These are phyloP conservation scores for Omphaloscelis lunosa DNA, from an alignment of 2,888 invertebrate genomes.

Conservation along the genomic window DNA sequence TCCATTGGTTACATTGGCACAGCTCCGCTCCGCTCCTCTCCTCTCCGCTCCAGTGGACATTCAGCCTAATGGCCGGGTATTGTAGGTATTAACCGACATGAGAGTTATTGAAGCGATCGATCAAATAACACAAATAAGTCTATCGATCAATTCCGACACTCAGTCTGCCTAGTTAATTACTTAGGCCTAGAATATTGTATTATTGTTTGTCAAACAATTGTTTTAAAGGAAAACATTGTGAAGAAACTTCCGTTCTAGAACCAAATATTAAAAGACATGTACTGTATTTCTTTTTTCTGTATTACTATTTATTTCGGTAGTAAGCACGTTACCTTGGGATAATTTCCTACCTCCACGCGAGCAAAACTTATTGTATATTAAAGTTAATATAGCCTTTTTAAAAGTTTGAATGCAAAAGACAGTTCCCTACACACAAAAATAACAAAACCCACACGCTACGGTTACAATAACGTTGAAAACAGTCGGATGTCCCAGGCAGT, in stretches of 20 bases:
- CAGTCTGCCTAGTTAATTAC: not conserved
- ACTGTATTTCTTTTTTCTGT: too few relatives aligned
- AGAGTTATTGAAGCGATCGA: conserved; percentile 15
- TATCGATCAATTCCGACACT: conserved; percentile 20
- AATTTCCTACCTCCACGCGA: too few relatives aligned
- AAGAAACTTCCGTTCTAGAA: not conserved
- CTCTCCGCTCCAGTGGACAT: too few relatives aligned
- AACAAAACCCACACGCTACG: not conserved
- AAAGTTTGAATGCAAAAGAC: not conserved
- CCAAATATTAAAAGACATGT: not conserved
- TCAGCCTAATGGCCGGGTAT: too few relatives aligned
- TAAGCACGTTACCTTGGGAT: too few relatives aligned
- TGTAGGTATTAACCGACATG: not conserved
- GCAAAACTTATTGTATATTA: too few relatives aligned
- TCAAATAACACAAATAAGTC: conserved; percentile 8
- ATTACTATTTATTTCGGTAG: too few relatives aligned
- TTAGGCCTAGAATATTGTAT: not conserved
- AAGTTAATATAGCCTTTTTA: not conserved
- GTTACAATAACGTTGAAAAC: not conserved
- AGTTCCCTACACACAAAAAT: not conserved
- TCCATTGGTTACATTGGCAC: too few relatives aligned
- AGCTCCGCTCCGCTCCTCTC: too few relatives aligned
- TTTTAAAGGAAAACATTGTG: not conserved
- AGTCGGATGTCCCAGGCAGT: not conserved
- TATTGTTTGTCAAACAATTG: not conserved